Base-by-base conservation (phyloP, 2,888 invertebrate species). In the Amphipoea lucens region DNA sequence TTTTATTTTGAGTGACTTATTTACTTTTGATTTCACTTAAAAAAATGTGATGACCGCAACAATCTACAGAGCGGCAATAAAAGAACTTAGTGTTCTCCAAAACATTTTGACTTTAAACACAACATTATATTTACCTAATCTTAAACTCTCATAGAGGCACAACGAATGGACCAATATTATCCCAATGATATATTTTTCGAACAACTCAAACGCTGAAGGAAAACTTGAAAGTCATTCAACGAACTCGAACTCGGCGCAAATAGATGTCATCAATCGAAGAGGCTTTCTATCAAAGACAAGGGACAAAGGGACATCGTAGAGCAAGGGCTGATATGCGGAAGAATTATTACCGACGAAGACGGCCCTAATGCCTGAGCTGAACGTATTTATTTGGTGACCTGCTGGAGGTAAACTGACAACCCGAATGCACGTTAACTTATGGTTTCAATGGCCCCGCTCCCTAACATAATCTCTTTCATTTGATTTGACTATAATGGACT, bases 231-330 rank as follows among this genome's bases (percentile, higher is more conserved):
- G 94, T 94, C 93, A 94, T 94, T 90, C 90, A 89, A 91, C 90
- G 91, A 92, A 91, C 89, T 91, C 93, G 89, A 92, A 91, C 91
- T 93, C 90, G 88, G 90, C 91, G 92, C 95, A 95, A 96, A 96
- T 95, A 93, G 94, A 92, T 92, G 94, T 93, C 95, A 96, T 96
- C 96, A 95, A 95, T 96, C 95, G 94, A 92, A 92, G 91, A 91
- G 94, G 94, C 94, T 95, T 94, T 94, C 95, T 93, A 95, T 95
- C 95, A 95, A 95, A 95, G 95, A 95, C 95, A 93, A 94, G 95
- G 95, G 95, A 95, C 94, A 95, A 95, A 93, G 93, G 94, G 94
- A 93, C 93, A 91, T 92, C 92, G 91, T 88, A 88, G 90, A 92
- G 85, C 83, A 83, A 90, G 88, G 91, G 90, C 91, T 94, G 94